Percentiles rank a stretch among this genome's conserved stretches.
These are phyloP conservation scores for Heteropelma amictum DNA, from an alignment of 2,888 invertebrate species.

Conservation along the genomic window DNA sequence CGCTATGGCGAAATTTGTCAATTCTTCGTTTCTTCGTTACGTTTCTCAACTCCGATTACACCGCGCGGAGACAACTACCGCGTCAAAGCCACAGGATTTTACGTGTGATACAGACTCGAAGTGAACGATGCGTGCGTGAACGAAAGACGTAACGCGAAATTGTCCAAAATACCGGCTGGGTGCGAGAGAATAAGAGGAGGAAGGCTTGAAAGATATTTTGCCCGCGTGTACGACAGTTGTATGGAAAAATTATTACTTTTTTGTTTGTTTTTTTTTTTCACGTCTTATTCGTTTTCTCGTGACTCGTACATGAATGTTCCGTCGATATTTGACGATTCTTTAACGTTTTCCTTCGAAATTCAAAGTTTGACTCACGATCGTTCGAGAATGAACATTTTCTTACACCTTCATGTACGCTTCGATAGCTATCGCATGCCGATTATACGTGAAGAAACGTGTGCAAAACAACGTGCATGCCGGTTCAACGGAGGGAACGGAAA, in stretches of 20 bases:
- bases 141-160: slow-evolving; percentile 25
- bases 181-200: slow-evolving; percentile 46
- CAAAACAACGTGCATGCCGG: slow-evolving; percentile 69
- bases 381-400: neutral
- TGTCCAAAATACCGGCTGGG: slow-evolving; percentile 25
- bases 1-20: neutral
- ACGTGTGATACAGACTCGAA: too few species aligned
- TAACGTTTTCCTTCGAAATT: neutral
- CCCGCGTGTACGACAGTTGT: slow-evolving; percentile 44
- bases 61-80: slow-evolving; percentile 36
- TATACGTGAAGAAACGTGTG: slow-evolving; percentile 64
- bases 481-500: slow-evolving; percentile 58
- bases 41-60: slow-evolving; percentile 39
- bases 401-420: slow-evolving; percentile 52
- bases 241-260: slow-evolving; percentile 34
- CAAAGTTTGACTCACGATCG: neutral
- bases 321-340: slow-evolving; percentile 23
- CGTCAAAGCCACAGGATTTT: slow-evolving; percentile 44
- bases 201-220: slow-evolving; percentile 59
- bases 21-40: neutral
- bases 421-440: slow-evolving; percentile 59
- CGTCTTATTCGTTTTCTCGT: neutral
- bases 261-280: slow-evolving; percentile 16
- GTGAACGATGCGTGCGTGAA: too few species aligned
- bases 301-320: slow-evolving; percentile 51